Base-by-base conservation (phyloP, 2,797 vertebrate species). In the Sebastes hubbsi region DNA sequence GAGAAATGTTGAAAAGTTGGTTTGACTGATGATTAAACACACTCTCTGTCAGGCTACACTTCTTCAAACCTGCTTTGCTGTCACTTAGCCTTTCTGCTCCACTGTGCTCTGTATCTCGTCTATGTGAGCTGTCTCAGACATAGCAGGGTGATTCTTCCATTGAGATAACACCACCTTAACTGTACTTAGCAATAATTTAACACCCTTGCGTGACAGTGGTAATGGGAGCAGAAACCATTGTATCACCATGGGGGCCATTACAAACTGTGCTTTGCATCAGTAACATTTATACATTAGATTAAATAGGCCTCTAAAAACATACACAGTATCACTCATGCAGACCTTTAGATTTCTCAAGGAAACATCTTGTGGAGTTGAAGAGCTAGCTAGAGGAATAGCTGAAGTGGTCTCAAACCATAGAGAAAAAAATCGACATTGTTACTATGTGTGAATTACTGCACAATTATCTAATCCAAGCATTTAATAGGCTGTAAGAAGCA, bases 21-120 rank as follows among this genome's bases (percentile, higher is more conserved):
- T 60, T 58, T 36, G 59, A 64, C 76, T 79, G 71, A 82, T 89
- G 74, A 87, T 79, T 90, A 88, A 86, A 78, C 77, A 77, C 42
- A 72, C 27, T 59, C 34, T 13, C 54, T 75, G 66, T 79, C 70
- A 72, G 60, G 29, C 32, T 68, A 18, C 25, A 70, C 13, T 62
- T 78, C 52, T 68, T 77, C 32, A 85, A 73, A 71, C 59, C 25
- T 54, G 49, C 77, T 76, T 69, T 42, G 34, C 46, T 79, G 67
- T 85, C 80, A 76, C 66, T 81, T 74, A 65, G 64, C 13, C 70
- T 80, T 73, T 69, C 79, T 75, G 60, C 64, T 82, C 59, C 60
- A 67, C 42, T 79, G 13, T 74, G 52, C 25, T 56, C 38, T 73
- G 10, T 67, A 77, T 69, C 60, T 58, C 9, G 1, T 81, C 18